These are phyloP conservation scores for Anoplophora glabripennis DNA, from an alignment of 1,140 invertebrate genomes.

Conservation along the genomic window DNA sequence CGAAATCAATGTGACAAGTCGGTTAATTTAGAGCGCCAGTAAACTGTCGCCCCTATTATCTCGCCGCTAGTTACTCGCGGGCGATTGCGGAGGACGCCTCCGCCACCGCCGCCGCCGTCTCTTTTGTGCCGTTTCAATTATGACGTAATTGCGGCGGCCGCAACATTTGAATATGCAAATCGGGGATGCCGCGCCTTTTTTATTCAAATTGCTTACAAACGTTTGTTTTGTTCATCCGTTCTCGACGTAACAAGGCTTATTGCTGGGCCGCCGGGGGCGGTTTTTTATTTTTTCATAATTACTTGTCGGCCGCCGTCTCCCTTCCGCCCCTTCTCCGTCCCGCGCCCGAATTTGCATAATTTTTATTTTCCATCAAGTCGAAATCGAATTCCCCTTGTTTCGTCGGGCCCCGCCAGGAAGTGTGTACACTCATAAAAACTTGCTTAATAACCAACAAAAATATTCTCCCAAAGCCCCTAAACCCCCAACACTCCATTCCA, in stretches of 20 bases:
- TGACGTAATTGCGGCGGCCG: conserved; percentile 39
- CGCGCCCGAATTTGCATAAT: background rate
- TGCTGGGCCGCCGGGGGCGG: conserved; percentile 4
- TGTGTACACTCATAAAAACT: no score
- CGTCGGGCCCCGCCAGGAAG: background rate
- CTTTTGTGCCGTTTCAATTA: conserved; percentile 41
- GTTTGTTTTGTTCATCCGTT: conserved; percentile 35
- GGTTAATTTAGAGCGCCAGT: no score
- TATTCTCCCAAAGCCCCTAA: background rate
- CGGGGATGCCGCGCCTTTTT: conserved; percentile 24
- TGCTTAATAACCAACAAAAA: background rate
- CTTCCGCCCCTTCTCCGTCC: background rate
- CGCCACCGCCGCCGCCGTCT: conserved; percentile 26
- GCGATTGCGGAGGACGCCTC: conserved; percentile 26
- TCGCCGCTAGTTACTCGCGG: conserved; percentile 21
- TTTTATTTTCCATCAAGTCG: background rate
- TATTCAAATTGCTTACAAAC: conserved; percentile 36
- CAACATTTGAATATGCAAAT: conserved; percentile 43
- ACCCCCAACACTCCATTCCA: background rate
- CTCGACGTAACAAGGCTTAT: conserved; percentile 28
- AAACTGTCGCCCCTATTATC: no score
- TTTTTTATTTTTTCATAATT: conserved; percentile 16
- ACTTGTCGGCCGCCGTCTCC: conserved; percentile 8
- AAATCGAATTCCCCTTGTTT: no score
- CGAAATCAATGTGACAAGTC: no score